Percentiles rank a stretch among this genome's conserved stretches.
These are phyloP conservation scores for Rhegmatorhina hoffmannsi DNA, from an alignment of 2,113 vertebrate genomes.

Conservation along the genomic window DNA sequence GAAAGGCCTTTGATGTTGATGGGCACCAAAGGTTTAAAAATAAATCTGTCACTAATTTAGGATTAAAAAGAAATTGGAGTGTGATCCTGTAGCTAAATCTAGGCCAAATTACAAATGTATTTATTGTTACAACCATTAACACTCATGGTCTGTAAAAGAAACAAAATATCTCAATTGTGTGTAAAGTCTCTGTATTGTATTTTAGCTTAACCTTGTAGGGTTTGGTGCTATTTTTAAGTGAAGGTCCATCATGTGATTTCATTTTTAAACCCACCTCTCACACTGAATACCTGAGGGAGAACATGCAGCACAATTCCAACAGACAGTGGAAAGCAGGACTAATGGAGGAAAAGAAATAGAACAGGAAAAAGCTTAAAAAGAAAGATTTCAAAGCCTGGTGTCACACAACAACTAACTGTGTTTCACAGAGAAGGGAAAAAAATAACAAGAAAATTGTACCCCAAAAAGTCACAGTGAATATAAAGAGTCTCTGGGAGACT, in stretches of 20 bases:
- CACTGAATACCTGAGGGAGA: constrained; percentile 72
- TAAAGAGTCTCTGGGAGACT: not conserved
- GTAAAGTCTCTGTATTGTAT: not conserved
- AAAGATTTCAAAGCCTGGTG: not conserved
- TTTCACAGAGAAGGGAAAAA: not conserved
- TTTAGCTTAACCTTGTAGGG: not conserved
- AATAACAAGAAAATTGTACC: not conserved
- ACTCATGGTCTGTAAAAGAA: not conserved
- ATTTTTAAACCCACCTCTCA: constrained; percentile 23
- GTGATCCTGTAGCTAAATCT: not conserved
- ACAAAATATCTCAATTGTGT: not conserved
- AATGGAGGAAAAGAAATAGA: constrained; percentile 45
- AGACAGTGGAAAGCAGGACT: constrained; percentile 70
- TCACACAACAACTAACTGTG: not conserved
- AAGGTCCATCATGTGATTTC: constrained; percentile 71
- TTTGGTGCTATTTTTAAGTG: not conserved
- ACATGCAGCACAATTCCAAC: constrained; percentile 76
- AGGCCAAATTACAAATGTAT: not conserved
- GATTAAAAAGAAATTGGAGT: not conserved
- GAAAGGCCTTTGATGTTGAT: constrained; percentile 66
- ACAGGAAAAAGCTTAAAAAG: constrained; percentile 27
- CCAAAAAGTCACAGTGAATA: not conserved
- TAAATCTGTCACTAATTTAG: not conserved
- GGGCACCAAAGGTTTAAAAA: not conserved
- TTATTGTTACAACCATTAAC: not conserved